Conservation (phyloP, 2,113 vertebrate genomes). For the Apistogramma diplotaenia region DNA sequence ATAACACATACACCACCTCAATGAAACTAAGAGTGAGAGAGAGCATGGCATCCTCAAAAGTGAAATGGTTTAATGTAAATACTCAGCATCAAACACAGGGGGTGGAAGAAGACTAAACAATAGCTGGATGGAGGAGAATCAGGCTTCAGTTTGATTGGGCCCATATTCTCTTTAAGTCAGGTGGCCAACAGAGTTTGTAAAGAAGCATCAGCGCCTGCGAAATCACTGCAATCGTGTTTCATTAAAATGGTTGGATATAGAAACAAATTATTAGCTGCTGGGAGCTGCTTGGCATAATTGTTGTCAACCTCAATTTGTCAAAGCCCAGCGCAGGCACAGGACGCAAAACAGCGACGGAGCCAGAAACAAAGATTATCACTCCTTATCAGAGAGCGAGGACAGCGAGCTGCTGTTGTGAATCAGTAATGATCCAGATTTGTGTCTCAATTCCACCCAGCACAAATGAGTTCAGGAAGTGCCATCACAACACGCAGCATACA, state of each 20-base stretch:
- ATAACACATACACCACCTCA: conserved; percentile 65
- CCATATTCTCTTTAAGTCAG: not conserved
- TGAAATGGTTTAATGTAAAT: not conserved
- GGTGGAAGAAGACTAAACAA: not conserved
- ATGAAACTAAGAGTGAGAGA: conserved; percentile 6
- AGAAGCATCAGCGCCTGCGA: not conserved
- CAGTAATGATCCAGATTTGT: conserved; percentile 57
- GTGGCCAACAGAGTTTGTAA: not conserved
- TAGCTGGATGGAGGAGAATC: not conserved
- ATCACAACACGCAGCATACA: conserved; percentile 15
- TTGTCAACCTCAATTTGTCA: not conserved
- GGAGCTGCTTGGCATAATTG: not conserved
- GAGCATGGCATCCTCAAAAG: not conserved
- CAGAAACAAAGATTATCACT: conserved; percentile 56
- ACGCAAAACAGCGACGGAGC: conserved; percentile 14
- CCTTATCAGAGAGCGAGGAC: conserved; percentile 13
- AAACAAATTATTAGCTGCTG: not conserved
- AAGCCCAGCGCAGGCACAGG: not conserved
- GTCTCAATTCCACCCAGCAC: conserved; percentile 46
- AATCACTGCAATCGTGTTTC: not conserved
- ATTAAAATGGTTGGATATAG: not conserved
- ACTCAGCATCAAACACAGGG: conserved; percentile 4
- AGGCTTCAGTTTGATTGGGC: not conserved
- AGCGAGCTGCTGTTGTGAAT: conserved; percentile 51
- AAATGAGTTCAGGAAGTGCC: conserved; percentile 39